phyloP scores from a whole-genome alignment of 1,140 invertebrate genomes.

The Pomacea maculata region DNA sequence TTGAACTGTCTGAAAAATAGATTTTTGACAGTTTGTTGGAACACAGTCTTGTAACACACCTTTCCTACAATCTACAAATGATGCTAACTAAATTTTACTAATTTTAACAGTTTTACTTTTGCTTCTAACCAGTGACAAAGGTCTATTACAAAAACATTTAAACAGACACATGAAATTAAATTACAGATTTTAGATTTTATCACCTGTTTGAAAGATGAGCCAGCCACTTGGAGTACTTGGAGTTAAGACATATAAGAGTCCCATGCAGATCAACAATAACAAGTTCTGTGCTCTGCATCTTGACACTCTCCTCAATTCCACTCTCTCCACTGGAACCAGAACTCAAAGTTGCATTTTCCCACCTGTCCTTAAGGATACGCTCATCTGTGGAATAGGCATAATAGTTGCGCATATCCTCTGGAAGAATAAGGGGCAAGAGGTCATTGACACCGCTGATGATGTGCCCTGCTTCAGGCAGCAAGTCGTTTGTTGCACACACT shows the following conservation, averaged over 20 bases:
- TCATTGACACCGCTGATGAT: conserved; percentile 56
- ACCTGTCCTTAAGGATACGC: conserved; percentile 47
- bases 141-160: too few relatives aligned
- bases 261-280: conserved; percentile 69
- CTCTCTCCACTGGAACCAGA: not conserved
- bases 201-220: conserved; percentile 48
- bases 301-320: conserved; percentile 7
- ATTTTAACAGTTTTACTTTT: too few relatives aligned
- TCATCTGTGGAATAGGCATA: conserved; percentile 50
- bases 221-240: conserved; percentile 58
- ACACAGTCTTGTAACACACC: too few relatives aligned
- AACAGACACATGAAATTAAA: too few relatives aligned
- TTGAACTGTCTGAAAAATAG: too few relatives aligned
- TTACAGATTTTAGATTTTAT: not conserved
- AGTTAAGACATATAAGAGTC: conserved; percentile 66
- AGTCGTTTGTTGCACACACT: conserved; percentile 51
- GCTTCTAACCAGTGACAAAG: too few relatives aligned
- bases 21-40: too few relatives aligned
- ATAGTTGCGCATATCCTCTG: conserved; percentile 50
- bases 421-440: conserved; percentile 57
- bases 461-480: conserved; percentile 53
- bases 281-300: conserved; percentile 40
- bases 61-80: too few relatives aligned
- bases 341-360: conserved; percentile 1
- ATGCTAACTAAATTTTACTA: too few relatives aligned